Conservation (phyloP, 2,113 vertebrate genomes). For the Ploceus nigricollis region DNA sequence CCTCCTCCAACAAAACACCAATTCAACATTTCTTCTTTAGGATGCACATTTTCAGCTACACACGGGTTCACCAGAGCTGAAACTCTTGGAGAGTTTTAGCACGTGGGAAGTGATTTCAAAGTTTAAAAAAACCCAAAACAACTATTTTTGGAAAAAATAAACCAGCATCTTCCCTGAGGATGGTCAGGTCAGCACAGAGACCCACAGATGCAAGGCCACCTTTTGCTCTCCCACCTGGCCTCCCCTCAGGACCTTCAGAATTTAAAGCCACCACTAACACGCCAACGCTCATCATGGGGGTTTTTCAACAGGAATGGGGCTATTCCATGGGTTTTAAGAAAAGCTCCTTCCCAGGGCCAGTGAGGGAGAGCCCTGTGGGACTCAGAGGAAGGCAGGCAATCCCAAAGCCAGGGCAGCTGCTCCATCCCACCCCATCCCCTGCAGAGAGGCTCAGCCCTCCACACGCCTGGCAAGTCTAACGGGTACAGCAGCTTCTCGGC, state of each 20-base stretch:
- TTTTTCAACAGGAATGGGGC: background rate
- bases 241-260: background rate
- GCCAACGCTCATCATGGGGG: rapidly evolving
- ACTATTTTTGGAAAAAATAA: background rate
- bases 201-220: background rate
- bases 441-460: background rate
- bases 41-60: background rate
- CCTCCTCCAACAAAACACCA: background rate
- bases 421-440: background rate
- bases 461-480: slow-evolving; percentile 56
- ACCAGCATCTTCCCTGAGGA: background rate
- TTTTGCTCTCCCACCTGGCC: background rate
- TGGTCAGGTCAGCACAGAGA: background rate
- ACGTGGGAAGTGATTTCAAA: rapidly evolving
- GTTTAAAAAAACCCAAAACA: too few species aligned
- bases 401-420: background rate
- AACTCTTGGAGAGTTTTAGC: background rate
- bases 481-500: slow-evolving; percentile 60
- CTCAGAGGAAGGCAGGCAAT: background rate
- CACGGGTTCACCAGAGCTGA: background rate
- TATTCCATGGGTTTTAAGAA: background rate
- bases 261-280: background rate
- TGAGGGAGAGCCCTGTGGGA: background rate
- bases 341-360: background rate
- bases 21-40: background rate